phyloP scores from a whole-genome alignment of 1,140 invertebrate species.

The Musca domestica region DNA sequence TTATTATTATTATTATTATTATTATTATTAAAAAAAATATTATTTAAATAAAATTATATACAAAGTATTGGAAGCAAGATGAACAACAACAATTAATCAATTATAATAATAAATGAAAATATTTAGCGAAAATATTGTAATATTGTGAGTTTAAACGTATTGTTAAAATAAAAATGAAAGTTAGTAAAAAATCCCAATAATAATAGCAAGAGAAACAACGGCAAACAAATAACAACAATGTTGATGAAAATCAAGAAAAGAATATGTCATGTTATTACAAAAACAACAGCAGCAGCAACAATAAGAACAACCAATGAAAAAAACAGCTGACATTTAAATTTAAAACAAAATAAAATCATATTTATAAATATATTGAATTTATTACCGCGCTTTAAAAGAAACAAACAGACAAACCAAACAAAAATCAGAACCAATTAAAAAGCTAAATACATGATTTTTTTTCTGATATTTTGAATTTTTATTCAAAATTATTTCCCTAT shows the following conservation, averaged over 20 bases:
- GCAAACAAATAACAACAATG: background rate
- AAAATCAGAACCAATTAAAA: too few relatives aligned
- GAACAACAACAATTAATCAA: slow-evolving; percentile 23
- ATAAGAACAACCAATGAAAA: background rate
- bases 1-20: too few relatives aligned
- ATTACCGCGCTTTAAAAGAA: background rate
- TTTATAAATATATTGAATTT: background rate
- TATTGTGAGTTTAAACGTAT: slow-evolving; percentile 32
- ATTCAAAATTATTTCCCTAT: background rate
- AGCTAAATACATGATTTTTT: background rate
- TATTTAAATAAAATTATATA: background rate
- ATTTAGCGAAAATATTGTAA: slow-evolving; percentile 32
- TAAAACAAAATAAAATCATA: background rate
- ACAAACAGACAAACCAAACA: too few relatives aligned
- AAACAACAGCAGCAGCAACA: too few relatives aligned
- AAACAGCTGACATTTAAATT: background rate
- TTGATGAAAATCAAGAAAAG: background rate
- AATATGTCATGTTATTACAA: too few relatives aligned
- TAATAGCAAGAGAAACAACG: background rate
- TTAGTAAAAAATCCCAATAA: slow-evolving; percentile 24
- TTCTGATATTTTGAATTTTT: background rate
- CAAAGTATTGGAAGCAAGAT: background rate
- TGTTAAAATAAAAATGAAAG: slow-evolving; percentile 28
- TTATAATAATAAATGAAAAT: slow-evolving; percentile 25
- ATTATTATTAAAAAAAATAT: background rate